Evolutionary conservation across 2,113 vertebrate genomes (phyloP).

Genomic region (Esox niger): DNA sequence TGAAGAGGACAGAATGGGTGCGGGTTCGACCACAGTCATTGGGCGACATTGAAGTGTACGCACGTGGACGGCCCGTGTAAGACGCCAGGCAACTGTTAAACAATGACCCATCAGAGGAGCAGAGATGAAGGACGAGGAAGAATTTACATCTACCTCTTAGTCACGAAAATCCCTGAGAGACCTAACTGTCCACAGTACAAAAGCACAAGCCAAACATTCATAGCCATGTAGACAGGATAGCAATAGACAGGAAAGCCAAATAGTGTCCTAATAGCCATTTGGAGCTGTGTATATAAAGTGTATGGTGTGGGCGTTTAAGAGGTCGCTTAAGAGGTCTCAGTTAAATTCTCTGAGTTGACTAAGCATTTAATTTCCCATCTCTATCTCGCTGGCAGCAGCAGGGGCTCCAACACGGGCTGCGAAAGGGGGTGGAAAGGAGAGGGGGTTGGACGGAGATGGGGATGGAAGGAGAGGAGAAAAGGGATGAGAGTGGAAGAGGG

Average conservation of each 20-base stretch:
- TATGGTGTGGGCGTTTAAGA: neutral
- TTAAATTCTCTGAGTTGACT: conserved; percentile 10
- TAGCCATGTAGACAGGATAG: conserved; percentile 27
- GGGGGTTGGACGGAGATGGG: neutral
- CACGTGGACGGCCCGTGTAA: conserved; percentile 51
- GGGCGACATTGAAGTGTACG: conserved; percentile 74
- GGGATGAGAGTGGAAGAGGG: neutral
- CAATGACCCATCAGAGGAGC: conserved; percentile 59
- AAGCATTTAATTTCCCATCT: conserved; percentile 8
- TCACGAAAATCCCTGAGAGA: conserved; percentile 33
- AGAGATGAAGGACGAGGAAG: conserved; percentile 71
- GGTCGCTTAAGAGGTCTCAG: conserved; percentile 3
- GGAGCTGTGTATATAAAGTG: conserved; percentile 3
- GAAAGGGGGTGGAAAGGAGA: neutral
- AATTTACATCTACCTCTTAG: conserved; percentile 57
- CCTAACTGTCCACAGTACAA: conserved; percentile 22
- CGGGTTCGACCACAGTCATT: conserved; percentile 63
- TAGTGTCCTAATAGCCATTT: conserved; percentile 24
- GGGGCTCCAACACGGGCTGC: neutral
- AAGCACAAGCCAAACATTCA: conserved; percentile 31
- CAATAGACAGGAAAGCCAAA: conserved; percentile 30
- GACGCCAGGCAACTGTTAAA: conserved; percentile 74
- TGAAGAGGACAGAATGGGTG: conserved; percentile 35
- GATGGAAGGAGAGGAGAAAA: too few relatives aligned
- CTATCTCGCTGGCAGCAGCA: conserved; percentile 1